A percentile compares a stretch with the other conserved stretches of the same genome.
These are phyloP conservation scores for Bombus vancouverensis DNA, from an alignment of 1,140 invertebrate genomes.

Conservation along the genomic window DNA sequence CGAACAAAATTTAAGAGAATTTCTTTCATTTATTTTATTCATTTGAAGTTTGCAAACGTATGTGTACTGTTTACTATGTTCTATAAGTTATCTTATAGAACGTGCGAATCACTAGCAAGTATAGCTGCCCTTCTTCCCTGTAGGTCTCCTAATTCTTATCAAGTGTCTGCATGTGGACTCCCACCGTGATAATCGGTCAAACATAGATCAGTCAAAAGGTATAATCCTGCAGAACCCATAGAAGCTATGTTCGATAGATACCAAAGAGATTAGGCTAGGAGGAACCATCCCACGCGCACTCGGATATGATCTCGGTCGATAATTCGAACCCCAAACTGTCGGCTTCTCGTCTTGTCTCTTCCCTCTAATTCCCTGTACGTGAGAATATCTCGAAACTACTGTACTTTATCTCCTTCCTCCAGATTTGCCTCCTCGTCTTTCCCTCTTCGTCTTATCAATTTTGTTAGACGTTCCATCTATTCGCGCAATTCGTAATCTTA, in stretches of 20 bases:
- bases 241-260: constrained; percentile 54
- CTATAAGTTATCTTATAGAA: no score
- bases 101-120: no score
- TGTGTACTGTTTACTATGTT: no score
- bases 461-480: no score
- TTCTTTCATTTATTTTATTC: no score
- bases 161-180: neutral
- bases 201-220: constrained; percentile 26
- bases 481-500: no score
- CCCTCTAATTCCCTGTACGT: constrained; percentile 28
- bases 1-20: no score
- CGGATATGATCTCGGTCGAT: constrained; percentile 57
- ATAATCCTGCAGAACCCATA: constrained; percentile 61
- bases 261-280: constrained; percentile 64
- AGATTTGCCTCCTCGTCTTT: no score
- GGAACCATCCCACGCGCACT: constrained; percentile 55
- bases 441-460: no score
- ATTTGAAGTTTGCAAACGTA: no score
- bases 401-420: neutral
- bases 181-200: constrained; percentile 49
- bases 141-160: constrained; percentile 26
- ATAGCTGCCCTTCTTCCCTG: neutral
- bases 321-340: constrained; percentile 40
- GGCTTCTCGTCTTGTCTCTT: constrained; percentile 51
- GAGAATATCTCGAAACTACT: neutral